phyloP scores from a whole-genome alignment of 2,797 vertebrate species.

The Sternarchorhynchus goeldii region DNA sequence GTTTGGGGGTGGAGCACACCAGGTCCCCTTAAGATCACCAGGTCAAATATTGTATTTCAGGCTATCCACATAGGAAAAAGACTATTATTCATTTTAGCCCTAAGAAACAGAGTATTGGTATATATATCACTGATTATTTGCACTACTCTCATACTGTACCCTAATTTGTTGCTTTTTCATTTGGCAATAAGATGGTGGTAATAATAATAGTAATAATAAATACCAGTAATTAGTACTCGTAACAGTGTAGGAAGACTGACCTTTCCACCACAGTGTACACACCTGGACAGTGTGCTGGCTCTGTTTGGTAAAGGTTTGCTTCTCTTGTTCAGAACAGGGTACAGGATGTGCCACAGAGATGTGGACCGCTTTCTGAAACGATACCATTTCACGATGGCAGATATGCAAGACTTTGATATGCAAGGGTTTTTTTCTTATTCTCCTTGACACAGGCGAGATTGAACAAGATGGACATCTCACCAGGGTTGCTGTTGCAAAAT shows the following conservation, averaged over 20 bases:
- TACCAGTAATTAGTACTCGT: neutral
- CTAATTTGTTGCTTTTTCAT: neutral
- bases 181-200: too few relatives aligned
- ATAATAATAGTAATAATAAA: neutral
- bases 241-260: neutral
- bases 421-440: neutral
- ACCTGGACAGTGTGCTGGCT: neutral
- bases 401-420: neutral
- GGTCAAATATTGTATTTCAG: neutral
- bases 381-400: neutral
- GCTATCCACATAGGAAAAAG: neutral
- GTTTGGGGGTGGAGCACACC: neutral
- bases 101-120: neutral
- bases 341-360: neutral
- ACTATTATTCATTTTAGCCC: neutral
- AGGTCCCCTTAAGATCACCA: neutral
- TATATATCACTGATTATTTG: neutral
- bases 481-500: slow-evolving; percentile 2
- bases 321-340: neutral
- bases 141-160: neutral
- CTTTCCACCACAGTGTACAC: neutral
- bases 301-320: neutral
- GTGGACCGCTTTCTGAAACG: neutral
- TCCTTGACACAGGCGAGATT: neutral
- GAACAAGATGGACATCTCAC: neutral